phyloP scores from a whole-genome alignment of 2,797 vertebrate genomes.

The Danionella dracula region DNA sequence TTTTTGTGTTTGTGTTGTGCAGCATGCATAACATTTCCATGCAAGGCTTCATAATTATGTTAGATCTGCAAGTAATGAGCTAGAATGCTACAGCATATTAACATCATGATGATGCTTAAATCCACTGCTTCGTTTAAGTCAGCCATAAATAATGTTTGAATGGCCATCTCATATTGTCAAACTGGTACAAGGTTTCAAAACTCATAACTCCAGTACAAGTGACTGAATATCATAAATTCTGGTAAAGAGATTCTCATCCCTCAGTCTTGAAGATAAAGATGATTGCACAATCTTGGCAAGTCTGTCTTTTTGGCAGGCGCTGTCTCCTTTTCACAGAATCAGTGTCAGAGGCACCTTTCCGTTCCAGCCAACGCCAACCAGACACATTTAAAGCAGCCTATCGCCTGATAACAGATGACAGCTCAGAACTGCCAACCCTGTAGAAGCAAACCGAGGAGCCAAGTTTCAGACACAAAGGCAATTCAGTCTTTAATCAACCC shows the following conservation, averaged over 20 bases:
- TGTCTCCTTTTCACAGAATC: slow-evolving; percentile 31
- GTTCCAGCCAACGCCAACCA: slow-evolving; percentile 18
- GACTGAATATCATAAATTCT: slow-evolving; percentile 12
- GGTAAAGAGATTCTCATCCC: neutral
- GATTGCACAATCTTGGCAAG: slow-evolving; percentile 20
- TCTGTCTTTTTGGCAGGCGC: slow-evolving; percentile 14
- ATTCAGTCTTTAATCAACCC: slow-evolving; percentile 4
- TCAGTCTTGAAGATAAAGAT: slow-evolving; percentile 5
- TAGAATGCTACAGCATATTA: neutral
- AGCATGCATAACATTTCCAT: neutral
- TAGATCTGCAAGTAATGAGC: neutral
- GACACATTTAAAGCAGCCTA: slow-evolving; percentile 25
- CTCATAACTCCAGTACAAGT: neutral
- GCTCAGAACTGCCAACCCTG: neutral
- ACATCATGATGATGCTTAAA: neutral
- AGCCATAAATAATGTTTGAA: neutral
- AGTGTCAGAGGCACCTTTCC: slow-evolving; percentile 23
- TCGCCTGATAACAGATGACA: slow-evolving; percentile 27
- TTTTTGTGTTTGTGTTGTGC: neutral
- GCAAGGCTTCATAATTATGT: no score
- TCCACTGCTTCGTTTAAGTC: neutral
- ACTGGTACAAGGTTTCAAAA: neutral
- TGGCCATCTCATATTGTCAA: neutral
- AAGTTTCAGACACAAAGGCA: neutral
- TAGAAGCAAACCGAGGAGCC: neutral